phyloP scores from a whole-genome alignment of 1,140 invertebrate genomes.

The Lucilia cuprina region DNA sequence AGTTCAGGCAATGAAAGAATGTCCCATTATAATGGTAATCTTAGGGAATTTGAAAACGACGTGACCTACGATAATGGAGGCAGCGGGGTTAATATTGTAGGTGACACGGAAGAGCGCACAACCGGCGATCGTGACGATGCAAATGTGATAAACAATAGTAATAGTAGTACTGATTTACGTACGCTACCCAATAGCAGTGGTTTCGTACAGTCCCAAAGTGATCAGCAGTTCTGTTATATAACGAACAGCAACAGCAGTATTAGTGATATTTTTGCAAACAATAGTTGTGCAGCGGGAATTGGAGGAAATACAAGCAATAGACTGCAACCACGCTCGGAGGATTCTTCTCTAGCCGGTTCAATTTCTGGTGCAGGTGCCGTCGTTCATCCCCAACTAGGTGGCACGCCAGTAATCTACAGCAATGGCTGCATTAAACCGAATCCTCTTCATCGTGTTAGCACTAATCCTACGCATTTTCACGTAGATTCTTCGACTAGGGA shows the following conservation, averaged over 20 bases:
- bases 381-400: constrained; percentile 20
- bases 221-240: constrained; percentile 59
- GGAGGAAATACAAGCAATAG: constrained; percentile 1
- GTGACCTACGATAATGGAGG: not conserved
- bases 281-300: constrained; percentile 47
- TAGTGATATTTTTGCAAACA: constrained; percentile 60
- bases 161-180: constrained; percentile 21
- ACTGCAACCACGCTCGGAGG: not conserved
- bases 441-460: constrained; percentile 46
- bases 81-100: not conserved
- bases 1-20: not conserved
- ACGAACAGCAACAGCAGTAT: constrained; percentile 56
- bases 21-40: not conserved
- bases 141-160: constrained; percentile 33
- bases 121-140: constrained; percentile 23
- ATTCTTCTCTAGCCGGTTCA: not conserved
- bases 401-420: constrained; percentile 48
- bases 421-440: constrained; percentile 54
- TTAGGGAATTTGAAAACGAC: not conserved
- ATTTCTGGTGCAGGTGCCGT: not conserved
- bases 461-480: constrained; percentile 40
- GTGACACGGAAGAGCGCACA: not conserved
- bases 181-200: constrained; percentile 28
- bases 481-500: not conserved
- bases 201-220: constrained; percentile 56